Base-by-base conservation (phyloP, 2,797 vertebrate genomes). In the Cossypha dichroa region DNA sequence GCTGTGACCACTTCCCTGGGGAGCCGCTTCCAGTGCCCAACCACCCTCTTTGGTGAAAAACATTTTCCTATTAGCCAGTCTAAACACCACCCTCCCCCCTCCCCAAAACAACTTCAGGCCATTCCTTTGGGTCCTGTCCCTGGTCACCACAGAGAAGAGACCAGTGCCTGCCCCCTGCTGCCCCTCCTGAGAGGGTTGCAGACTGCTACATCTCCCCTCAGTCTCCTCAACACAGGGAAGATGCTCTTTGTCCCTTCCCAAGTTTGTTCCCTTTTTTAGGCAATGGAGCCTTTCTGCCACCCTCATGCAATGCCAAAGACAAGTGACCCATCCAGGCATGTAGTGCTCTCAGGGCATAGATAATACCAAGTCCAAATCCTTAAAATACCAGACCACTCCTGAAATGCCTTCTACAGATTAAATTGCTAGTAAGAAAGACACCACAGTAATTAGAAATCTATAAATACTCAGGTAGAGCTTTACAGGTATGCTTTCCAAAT, bases 101-200 rank as follows among this genome's bases (percentile, higher is more conserved):
- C 19, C 7, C 45, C 9, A 5, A 3, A 3, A 23, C 15, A 72
- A 4, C 9, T 41, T 58, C 58, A 46, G 21, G 29, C 21, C 25
- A 7, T 1, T 83, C 12, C 10, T 13, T 38, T 0, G 0, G 23
- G 18, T 34, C 21, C 17, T 58, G 51, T 43, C 41, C 1, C n/a
- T 29, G 41, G 16, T 40, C 31, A 70, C 4, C 1, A n/a, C 7
- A 64, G 14, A 51, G 17, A 40, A 64, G 14, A 51, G 21, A 40
- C 26, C 25, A 28, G 15, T 31, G 38, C 1, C 26, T 58, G 21
- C 15, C 25, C 19, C 49, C 31, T 9, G 4, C 22, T 68, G 11
- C 19, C 23, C 5, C 15, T 31, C 6, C 0, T 20, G 33, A 51
- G 33, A 20, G 70, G 31, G 14, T 2, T 58, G 25, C 12, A 51